Percentiles rank a stretch among this genome's conserved stretches.
Evolutionary conservation across 2,797 vertebrate species (phyloP).

Genomic region (Carapus acus): DNA sequence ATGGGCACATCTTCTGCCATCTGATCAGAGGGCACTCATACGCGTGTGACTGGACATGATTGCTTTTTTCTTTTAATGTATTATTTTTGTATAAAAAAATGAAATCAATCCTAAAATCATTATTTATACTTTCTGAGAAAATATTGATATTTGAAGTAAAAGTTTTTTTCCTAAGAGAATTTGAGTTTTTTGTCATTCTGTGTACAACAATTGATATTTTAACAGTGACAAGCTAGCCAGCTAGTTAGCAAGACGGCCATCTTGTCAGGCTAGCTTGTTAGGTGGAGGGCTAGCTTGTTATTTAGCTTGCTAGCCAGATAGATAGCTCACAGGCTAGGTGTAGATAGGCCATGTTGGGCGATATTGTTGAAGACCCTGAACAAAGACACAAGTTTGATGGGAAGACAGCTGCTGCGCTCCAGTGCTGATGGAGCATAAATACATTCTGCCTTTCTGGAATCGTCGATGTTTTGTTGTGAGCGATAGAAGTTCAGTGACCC

Average conservation of each 20-base stretch:
- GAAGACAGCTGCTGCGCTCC: slow-evolving; percentile 47
- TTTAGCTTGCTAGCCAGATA: slow-evolving; percentile 3
- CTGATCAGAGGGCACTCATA: slow-evolving; percentile 65
- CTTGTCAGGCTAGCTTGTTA: too few species aligned
- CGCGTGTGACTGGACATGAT: slow-evolving; percentile 63
- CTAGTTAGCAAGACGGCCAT: too few species aligned
- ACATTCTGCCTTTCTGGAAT: slow-evolving; percentile 31
- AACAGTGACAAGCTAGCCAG: too few species aligned
- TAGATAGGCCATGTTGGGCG: background rate
- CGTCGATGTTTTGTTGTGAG: slow-evolving; percentile 12
- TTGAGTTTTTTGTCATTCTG: slow-evolving; percentile 29
- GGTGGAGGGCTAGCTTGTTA: slow-evolving; percentile 3
- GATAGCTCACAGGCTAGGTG: background rate
- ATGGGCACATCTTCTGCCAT: slow-evolving; percentile 63
- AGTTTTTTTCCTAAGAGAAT: slow-evolving; percentile 59
- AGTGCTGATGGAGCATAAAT: slow-evolving; percentile 53
- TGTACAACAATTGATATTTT: background rate
- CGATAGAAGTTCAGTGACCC: slow-evolving; percentile 3
- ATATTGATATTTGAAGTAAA: slow-evolving; percentile 79
- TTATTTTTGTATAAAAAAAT: slow-evolving; percentile 83
- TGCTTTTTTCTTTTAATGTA: slow-evolving; percentile 69
- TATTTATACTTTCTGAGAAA: slow-evolving; percentile 81
- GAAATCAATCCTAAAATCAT: slow-evolving; percentile 79
- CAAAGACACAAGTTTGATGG: slow-evolving; percentile 33
- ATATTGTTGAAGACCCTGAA: slow-evolving; percentile 1